phyloP scores from a whole-genome alignment of 2,113 vertebrate species.

The Parus major region DNA sequence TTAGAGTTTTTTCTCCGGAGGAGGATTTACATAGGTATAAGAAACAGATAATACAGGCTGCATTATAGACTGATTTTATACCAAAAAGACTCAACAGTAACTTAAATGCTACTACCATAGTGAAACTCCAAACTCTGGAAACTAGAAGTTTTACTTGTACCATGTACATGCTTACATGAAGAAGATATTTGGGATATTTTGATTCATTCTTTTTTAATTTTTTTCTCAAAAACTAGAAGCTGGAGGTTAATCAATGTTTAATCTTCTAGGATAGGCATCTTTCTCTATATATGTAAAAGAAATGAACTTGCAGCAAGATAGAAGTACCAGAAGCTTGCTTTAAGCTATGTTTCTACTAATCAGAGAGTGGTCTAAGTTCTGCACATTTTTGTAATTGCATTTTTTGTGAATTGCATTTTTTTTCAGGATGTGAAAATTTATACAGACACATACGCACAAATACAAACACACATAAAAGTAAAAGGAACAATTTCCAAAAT shows the following conservation, averaged over 20 bases:
- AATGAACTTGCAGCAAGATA: not conserved
- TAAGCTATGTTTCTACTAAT: not conserved
- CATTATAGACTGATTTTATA: not conserved
- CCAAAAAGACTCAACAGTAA: not conserved
- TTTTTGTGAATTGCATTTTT: not conserved
- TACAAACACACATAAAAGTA: fast-evolving
- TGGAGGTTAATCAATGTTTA: not conserved
- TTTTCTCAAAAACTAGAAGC: not conserved
- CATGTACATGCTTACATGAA: not conserved
- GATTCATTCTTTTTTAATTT: fast-evolving
- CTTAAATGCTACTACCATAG: not conserved
- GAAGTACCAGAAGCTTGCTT: not conserved
- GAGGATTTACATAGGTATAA: not conserved
- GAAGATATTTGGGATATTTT: not conserved
- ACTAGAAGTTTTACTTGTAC: not conserved
- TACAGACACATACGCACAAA: not conserved
- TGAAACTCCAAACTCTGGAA: not conserved
- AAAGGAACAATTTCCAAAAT: not conserved
- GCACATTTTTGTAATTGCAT: not conserved
- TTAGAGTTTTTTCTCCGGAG: not conserved
- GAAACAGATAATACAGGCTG: not conserved
- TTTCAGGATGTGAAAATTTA: not conserved
- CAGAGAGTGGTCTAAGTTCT: not conserved
- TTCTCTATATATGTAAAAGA: not conserved
- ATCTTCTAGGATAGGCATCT: not conserved